phyloP scores from a whole-genome alignment of 2,113 vertebrate genomes.

The Abramis brama region DNA sequence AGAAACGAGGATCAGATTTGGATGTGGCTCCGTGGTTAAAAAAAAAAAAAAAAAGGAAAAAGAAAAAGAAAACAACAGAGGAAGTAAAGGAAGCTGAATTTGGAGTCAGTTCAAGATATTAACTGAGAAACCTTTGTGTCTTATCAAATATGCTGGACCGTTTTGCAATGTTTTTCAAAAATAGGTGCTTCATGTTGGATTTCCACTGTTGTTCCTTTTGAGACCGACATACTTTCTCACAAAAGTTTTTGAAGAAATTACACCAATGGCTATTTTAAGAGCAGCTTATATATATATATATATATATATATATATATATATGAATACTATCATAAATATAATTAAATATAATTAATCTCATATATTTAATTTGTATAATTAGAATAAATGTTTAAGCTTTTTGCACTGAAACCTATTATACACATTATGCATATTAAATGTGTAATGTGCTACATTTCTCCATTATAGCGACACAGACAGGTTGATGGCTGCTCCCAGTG shows the following conservation, averaged over 20 bases:
- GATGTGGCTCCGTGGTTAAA: conserved; percentile 44
- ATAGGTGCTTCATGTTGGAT: background rate
- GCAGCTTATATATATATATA: background rate
- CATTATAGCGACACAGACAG: background rate
- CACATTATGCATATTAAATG: conserved; percentile 17
- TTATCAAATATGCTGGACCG: conserved; percentile 29
- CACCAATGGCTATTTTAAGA: background rate
- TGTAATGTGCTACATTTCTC: conserved; percentile 14
- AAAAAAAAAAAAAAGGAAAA: conserved; percentile 9
- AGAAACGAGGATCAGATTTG: conserved; percentile 60
- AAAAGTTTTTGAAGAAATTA: conserved; percentile 1
- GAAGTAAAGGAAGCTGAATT: conserved; percentile 47
- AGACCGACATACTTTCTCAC: background rate
- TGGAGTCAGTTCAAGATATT: conserved; percentile 48
- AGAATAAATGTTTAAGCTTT: background rate
- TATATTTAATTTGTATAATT: background rate
- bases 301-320: background rate
- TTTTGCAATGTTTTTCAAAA: conserved; percentile 34
- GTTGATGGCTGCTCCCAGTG: conserved; percentile 39
- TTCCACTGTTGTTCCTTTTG: background rate
- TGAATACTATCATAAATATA: background rate
- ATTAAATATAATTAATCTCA: background rate
- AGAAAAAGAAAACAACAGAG: conserved; percentile 26
- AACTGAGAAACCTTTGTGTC: conserved; percentile 41
- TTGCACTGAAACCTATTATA: background rate